A percentile compares a stretch with the other conserved stretches of the same genome.
phyloP scores from a whole-genome alignment of 2,888 invertebrate species.

The Thereva nobilitata region DNA sequence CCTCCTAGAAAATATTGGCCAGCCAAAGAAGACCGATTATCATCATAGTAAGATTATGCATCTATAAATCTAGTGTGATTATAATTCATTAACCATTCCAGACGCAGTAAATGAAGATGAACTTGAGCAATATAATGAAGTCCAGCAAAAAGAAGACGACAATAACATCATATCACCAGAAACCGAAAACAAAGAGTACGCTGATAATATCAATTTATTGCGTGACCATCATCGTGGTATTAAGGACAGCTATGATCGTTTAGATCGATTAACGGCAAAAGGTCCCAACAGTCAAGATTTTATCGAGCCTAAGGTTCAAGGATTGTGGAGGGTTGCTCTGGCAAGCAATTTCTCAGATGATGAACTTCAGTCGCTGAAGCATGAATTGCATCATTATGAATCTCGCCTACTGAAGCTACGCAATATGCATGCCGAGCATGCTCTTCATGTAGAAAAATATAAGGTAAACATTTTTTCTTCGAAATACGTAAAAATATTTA shows the following conservation, averaged over 20 bases:
- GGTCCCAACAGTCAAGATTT: constrained; percentile 84
- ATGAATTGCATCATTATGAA: constrained; percentile 80
- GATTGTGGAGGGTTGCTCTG: constrained; percentile 82
- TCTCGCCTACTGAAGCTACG: constrained; percentile 80
- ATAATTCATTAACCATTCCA: constrained; percentile 49
- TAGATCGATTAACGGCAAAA: constrained; percentile 73
- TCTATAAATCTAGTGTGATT: not conserved
- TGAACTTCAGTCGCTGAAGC: constrained; percentile 82
- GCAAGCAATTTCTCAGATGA: constrained; percentile 78
- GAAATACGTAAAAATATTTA: constrained; percentile 4
- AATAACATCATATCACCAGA: constrained; percentile 59
- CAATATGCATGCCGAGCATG: constrained; percentile 80
- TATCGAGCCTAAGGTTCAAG: constrained; percentile 87
- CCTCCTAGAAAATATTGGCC: constrained; percentile 72
- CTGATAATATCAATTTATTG: constrained; percentile 70
- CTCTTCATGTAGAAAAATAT: constrained; percentile 70
- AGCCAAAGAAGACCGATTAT: constrained; percentile 60
- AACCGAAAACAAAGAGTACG: constrained; percentile 61
- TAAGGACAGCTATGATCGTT: constrained; percentile 76
- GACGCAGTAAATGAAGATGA: constrained; percentile 77
- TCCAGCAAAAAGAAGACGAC: constrained; percentile 64
- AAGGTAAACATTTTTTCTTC: constrained; percentile 57
- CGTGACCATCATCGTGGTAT: constrained; percentile 76
- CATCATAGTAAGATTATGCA: constrained; percentile 67
- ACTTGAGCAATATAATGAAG: constrained; percentile 71